These are phyloP conservation scores for Monarcha castaneiventris DNA, from an alignment of 2,113 vertebrate genomes.

Conservation along the genomic window DNA sequence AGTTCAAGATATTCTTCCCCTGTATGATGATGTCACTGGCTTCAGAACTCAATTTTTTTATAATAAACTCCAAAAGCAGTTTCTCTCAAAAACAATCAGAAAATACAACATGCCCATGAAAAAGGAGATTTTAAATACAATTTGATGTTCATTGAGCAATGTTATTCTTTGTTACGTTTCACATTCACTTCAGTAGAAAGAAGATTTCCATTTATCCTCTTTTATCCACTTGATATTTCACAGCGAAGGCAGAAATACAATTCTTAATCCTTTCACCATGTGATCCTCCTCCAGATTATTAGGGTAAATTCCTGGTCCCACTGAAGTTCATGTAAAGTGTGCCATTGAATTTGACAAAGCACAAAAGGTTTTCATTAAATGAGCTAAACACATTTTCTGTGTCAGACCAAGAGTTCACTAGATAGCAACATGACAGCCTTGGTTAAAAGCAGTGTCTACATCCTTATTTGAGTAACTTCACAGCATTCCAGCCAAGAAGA, in stretches of 20 bases:
- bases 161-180: not conserved
- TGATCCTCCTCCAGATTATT: conserved; percentile 56
- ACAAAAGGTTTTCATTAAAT: conserved; percentile 58
- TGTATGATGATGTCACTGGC: not conserved
- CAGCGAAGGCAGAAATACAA: conserved; percentile 53
- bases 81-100: not conserved
- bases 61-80: not conserved
- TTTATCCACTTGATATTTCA: conserved; percentile 54
- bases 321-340: conserved; percentile 26
- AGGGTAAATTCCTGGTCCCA: conserved; percentile 22
- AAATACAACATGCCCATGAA: not conserved
- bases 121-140: not conserved
- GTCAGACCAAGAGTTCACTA: conserved; percentile 25
- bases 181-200: conserved; percentile 31
- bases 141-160: not conserved
- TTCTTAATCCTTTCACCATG: conserved; percentile 47
- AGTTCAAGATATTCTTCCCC: not conserved
- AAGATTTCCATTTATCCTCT: conserved; percentile 32
- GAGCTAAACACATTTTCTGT: conserved; percentile 34
- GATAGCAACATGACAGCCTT: not conserved
- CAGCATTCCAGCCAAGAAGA: conserved; percentile 11
- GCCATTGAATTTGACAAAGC: conserved; percentile 38
- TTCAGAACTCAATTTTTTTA: not conserved
- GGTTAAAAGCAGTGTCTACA: conserved; percentile 14
- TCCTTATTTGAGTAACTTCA: conserved; percentile 24